A percentile compares a stretch with the other conserved stretches of the same genome.
phyloP scores from a whole-genome alignment of 1,140 invertebrate genomes.

The Drosophila lini region DNA sequence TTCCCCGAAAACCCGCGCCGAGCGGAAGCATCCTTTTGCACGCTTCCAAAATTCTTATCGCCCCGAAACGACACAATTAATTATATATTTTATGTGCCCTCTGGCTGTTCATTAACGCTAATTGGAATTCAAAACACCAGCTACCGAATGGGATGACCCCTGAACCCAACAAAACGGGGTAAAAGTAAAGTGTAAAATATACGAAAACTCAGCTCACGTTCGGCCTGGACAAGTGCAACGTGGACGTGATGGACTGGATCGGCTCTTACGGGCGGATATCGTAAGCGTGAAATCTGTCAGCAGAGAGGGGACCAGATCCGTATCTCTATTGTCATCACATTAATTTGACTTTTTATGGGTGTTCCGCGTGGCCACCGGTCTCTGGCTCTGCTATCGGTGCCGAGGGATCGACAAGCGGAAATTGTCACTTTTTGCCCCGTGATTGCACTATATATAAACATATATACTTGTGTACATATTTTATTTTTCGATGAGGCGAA shows the following conservation, averaged over 20 bases:
- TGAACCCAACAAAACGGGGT: slow-evolving; percentile 5
- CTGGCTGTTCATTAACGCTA: slow-evolving; percentile 65
- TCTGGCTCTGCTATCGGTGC: not conserved
- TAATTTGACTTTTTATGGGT: slow-evolving; percentile 83
- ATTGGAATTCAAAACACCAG: slow-evolving; percentile 70
- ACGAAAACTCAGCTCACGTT: slow-evolving; percentile 28
- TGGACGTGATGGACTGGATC: slow-evolving; percentile 40
- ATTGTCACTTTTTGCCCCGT: slow-evolving; percentile 51
- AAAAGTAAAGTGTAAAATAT: not conserved
- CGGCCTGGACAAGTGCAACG: slow-evolving; percentile 29
- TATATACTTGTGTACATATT: not conserved
- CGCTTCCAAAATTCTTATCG: slow-evolving; percentile 21
- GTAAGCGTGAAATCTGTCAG: slow-evolving; percentile 73
- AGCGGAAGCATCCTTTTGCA: slow-evolving; percentile 50
- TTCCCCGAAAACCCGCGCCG: slow-evolving; percentile 6
- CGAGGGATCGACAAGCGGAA: slow-evolving; percentile 46
- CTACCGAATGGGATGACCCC: slow-evolving; percentile 5
- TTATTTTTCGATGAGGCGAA: slow-evolving; percentile 25
- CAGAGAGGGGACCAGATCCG: slow-evolving; percentile 9
- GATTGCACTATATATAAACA: not conserved
- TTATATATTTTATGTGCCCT: slow-evolving; percentile 69
- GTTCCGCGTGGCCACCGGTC: slow-evolving; percentile 34
- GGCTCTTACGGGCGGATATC: slow-evolving; percentile 47
- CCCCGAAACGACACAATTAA: slow-evolving; percentile 56
- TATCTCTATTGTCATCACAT: slow-evolving; percentile 64